Evolutionary conservation across 1,140 invertebrate genomes (phyloP).

Genomic region (Glossosoma conforme): DNA sequence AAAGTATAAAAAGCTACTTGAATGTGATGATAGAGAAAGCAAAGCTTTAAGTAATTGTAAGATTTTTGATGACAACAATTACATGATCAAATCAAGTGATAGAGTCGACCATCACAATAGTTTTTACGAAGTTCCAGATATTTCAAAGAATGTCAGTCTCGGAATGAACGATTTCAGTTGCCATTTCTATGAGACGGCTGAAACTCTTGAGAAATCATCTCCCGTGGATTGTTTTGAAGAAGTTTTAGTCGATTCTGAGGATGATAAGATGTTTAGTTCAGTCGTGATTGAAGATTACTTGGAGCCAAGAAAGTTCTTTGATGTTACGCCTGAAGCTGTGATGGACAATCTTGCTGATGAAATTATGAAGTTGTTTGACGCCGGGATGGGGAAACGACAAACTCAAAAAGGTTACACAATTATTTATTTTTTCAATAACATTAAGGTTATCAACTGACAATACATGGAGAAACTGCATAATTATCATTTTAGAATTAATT

Average conservation of each 20-base stretch:
- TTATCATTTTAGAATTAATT: no score
- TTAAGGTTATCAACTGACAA: no score
- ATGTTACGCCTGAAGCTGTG: not conserved
- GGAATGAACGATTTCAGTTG: not conserved
- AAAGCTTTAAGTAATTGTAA: no score
- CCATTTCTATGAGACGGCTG: not conserved
- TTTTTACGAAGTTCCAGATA: not conserved
- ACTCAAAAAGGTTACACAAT: constrained; percentile 2
- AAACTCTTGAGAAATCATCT: no score
- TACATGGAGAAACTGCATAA: no score
- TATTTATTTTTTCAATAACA: no score
- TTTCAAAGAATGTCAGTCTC: not conserved
- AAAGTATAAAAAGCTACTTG: no score
- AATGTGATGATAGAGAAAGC: no score
- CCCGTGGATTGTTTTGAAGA: no score
- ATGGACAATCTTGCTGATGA: constrained; percentile 28
- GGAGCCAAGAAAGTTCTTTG: constrained; percentile 16
- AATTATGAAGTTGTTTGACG: constrained; percentile 27
- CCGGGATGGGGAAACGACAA: constrained; percentile 6
- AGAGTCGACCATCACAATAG: not conserved
- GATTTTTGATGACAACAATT: no score
- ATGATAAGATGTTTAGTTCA: no score
- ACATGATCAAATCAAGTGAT: not conserved
- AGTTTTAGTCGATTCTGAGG: no score
- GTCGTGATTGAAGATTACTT: constrained; percentile 21